phyloP scores from a whole-genome alignment of 1,140 invertebrate genomes.

The Diorhabda sublineata region DNA sequence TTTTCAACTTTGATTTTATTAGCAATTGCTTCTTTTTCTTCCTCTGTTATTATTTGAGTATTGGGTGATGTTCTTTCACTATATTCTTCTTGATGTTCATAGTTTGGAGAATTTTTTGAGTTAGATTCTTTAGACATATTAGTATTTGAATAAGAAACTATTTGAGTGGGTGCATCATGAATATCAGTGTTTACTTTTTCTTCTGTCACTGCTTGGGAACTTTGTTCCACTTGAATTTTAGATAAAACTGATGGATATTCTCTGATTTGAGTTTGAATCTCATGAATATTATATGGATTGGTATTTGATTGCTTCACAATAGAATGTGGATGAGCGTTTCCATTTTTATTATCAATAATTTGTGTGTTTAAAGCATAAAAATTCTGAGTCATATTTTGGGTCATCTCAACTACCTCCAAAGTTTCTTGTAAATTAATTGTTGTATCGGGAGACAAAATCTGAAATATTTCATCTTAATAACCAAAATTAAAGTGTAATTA shows the following conservation, averaged over 20 bases:
- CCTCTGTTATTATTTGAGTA: slow-evolving; percentile 11
- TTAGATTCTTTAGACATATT: not conserved
- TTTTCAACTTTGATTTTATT: not conserved
- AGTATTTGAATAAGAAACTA: slow-evolving; percentile 10
- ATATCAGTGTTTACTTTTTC: slow-evolving; percentile 5
- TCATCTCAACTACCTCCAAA: too few relatives aligned
- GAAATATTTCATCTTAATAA: too few relatives aligned
- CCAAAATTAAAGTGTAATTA: too few relatives aligned
- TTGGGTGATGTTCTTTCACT: not conserved
- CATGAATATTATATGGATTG: slow-evolving; percentile 13
- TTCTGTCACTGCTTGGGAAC: not conserved
- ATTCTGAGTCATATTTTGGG: slow-evolving; percentile 15
- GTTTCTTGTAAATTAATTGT: too few relatives aligned
- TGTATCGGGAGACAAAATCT: too few relatives aligned
- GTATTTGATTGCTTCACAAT: not conserved
- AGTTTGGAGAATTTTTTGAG: not conserved
- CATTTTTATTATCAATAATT: slow-evolving; percentile 12
- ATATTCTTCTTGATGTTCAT: not conserved
- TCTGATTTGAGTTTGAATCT: slow-evolving; percentile 20
- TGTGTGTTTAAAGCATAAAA: slow-evolving; percentile 30
- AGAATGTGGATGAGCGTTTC: not conserved
- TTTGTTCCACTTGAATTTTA: slow-evolving; percentile 1
- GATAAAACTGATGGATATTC: slow-evolving; percentile 1
- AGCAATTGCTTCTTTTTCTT: not conserved
- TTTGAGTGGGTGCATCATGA: slow-evolving; percentile 18